Evolutionary conservation across 1,140 invertebrate genomes (phyloP), one percentile per base, ranked within the genome.

Genomic region (Cylas formicarius): DNA sequence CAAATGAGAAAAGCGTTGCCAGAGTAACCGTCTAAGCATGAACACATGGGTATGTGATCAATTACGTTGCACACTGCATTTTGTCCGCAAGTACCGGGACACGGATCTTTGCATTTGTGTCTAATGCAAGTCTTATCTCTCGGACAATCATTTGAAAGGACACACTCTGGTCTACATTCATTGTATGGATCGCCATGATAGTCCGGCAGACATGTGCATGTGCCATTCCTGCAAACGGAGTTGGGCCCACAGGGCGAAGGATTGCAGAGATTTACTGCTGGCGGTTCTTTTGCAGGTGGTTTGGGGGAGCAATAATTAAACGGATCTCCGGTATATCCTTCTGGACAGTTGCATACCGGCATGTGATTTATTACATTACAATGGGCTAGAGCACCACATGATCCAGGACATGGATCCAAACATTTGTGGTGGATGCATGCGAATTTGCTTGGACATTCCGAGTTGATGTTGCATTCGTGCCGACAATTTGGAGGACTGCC

Each of bases 91-190:
- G 76, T 74, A 18, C 78, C 78, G 34, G 72, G 64, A 52, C 82
- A 84, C 17, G 81, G 80, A 66, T 84, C 77, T 38, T 73, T 61
- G 58, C 82, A 84, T 67, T 78, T 84, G 57, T 77, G 74, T 14
- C 40, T 74, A 4, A 85, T 76, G 57, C 85, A 88, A 43, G 85
- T 82, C 60, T 78, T 80, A 47, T 87, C 77, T 58, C 78, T 80
- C 8, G 80, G 50, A 66, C 80, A 81, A 59, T 82, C 80, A 4
- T 74, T 73, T 52, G 72, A 78, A n/a, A 73, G 67, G 14, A 69
- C 58, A 62, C 79, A 82, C 63, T 83, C 79, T 10, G 80, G 78
- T 43, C 76, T 69, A 56, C 79, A 82, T 39, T 61, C 63, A 18
- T 34, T 33, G 34, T 54, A 52, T 27, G 86, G 82, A 69, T 86